Evolutionary conservation across 2,888 invertebrate species (phyloP), one percentile per base, ranked within the genome.

Genomic region (Tetragonisca angustula): DNA sequence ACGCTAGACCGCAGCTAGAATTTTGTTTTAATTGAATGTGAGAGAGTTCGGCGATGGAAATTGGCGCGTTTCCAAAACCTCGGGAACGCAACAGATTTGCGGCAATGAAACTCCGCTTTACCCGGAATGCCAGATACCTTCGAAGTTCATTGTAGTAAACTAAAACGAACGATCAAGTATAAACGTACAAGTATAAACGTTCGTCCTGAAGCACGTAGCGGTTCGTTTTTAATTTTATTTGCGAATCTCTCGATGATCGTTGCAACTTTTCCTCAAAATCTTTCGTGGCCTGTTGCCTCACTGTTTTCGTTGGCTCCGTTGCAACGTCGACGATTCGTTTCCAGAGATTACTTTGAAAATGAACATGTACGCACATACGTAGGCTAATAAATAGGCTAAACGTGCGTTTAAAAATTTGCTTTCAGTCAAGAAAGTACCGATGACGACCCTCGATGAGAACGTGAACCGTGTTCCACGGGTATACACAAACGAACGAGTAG

Each of bases 401-500:
- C 43, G 43, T 71, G 70, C 71, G 62, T 79, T 75, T 4, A 67
- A 82, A 77, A 71, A 74, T 88, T 83, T 87, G 80, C 52, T 93
- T 93, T 79, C 90, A 94, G 94, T 90, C 88, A 80, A 91, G 85
- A 93, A 93, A 87, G 89, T 87, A 81, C 86, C 93, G 91, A 94
- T 94, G 94, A 93, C 92, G 90, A 92, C 94, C 87, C 91, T 94
- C 74, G 94, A 94, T 88, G 94, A 94, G 87, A 94, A 94, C 91
- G 94, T 94, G 76, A 94, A 94, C 89, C 93, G 92, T 87, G 89
- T 93, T 85, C 89, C 90, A 79, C 89, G 84, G 81, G 86, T 89
- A 67, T 89, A 86, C 83, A 87, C 89, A 80, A 85, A 78, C 74
- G 87, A 89, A 87, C 89, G 90, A 21, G 65, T 62, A 13, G 59